Evolutionary conservation across 2,797 vertebrate species (phyloP), one percentile per base, ranked within the genome.

Genomic region (Catamblyrhynchus diadema): DNA sequence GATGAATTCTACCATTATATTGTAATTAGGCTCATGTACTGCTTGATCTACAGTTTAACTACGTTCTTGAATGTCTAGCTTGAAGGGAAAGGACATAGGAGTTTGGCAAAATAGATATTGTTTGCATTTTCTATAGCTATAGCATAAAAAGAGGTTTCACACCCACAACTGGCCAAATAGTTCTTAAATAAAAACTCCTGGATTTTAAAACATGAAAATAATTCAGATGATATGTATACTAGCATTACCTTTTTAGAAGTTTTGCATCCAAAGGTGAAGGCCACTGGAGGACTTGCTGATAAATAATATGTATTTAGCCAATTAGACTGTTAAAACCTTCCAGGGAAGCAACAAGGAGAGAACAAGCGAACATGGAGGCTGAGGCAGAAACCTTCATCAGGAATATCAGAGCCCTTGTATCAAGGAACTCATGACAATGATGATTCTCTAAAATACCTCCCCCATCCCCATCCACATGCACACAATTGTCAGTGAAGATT

Each of bases 401-500:
- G 33, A 62, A 45, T 12, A 20, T 16, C 6, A 32, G 21, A 25
- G 1, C 41, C 3, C 8, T 74, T 13, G 1, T 47, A 50, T 13
- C 14, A 30, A 87, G 45, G 41, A 50, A 30, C 21, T 54, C 28
- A 24, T 22, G 47, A 51, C 9, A 50, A 27, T 54, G 32, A 25
- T 9, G 19, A 19, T 35, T 50, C 1, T 1, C 44, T 82, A 47
- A 59, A 94, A 67, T 8, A n/a, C 0, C 4, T 17, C 13, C 1
- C 7, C 20, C 4, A 8, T 10, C 0, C 11, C 13, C 3, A 11
- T 20, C 12, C 5, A 3, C 28, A 4, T 3, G 2, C 12, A 13
- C 12, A 12, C 2, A 14, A 17, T 19, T 45, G 13, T 51, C 3
- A 27, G 7, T 66, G 57, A 64, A 12, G 3, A 2, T 61, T 62